phyloP scores from a whole-genome alignment of 1,140 invertebrate species.

The Drosophila ironensis region DNA sequence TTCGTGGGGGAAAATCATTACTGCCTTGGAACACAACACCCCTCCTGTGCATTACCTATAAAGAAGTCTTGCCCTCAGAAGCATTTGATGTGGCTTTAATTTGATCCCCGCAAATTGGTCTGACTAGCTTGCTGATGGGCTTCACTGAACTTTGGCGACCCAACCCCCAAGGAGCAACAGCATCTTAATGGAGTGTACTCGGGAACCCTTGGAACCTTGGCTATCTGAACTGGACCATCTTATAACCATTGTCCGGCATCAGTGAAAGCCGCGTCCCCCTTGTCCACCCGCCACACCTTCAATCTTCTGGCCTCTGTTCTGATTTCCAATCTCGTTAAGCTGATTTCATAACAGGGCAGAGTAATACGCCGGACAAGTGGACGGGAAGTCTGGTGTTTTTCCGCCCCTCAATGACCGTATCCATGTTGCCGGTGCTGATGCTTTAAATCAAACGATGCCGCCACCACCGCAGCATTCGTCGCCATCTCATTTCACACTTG shows the following conservation, averaged over 20 bases:
- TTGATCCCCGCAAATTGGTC: constrained; percentile 71
- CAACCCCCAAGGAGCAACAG: constrained; percentile 44
- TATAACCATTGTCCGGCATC: constrained; percentile 42
- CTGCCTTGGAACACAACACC: too few species aligned
- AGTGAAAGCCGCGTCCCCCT: too few species aligned
- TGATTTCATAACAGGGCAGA: constrained; percentile 72
- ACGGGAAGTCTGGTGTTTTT: constrained; percentile 1
- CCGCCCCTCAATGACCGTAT: constrained; percentile 13
- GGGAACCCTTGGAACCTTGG: neutral
- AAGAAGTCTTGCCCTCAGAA: constrained; percentile 2
- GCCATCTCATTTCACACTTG: constrained; percentile 64
- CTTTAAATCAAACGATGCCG: constrained; percentile 72
- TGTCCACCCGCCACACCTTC: constrained; percentile 14
- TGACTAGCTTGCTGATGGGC: constrained; percentile 53
- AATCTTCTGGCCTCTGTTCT: constrained; percentile 47
- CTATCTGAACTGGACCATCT: constrained; percentile 43
- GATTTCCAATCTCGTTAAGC: constrained; percentile 77
- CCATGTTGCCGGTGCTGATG: constrained; percentile 33
- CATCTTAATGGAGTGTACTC: constrained; percentile 51
- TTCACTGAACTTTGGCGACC: constrained; percentile 29
- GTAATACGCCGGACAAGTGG: constrained; percentile 11
- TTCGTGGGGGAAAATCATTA: constrained; percentile 5
- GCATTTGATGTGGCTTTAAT: constrained; percentile 60
- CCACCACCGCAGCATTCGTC: constrained; percentile 12
- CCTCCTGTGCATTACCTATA: neutral